These are phyloP conservation scores for Acronicta leporina DNA, from an alignment of 2,888 invertebrate genomes.

Conservation along the genomic window DNA sequence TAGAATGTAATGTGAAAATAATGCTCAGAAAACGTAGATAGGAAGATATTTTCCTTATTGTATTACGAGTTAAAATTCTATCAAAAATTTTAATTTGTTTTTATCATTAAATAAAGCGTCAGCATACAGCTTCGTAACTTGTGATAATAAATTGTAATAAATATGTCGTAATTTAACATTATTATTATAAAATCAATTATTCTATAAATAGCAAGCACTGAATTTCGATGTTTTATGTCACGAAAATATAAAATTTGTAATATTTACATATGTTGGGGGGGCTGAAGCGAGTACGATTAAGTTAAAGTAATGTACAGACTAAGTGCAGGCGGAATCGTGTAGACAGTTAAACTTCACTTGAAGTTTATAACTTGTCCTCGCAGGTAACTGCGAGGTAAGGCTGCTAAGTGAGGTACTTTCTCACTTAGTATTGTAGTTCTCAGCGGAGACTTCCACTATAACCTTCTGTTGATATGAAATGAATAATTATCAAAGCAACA, in stretches of 20 bases:
- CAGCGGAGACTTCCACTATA: background rate
- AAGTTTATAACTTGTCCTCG: constrained; percentile 6
- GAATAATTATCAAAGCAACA: too few species aligned
- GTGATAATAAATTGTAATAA: constrained; percentile 53
- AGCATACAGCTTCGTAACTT: constrained; percentile 28
- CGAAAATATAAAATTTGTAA: constrained; percentile 78
- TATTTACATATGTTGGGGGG: constrained; percentile 81
- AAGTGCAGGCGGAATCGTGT: constrained; percentile 40
- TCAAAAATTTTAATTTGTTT: too few species aligned
- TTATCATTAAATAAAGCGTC: constrained; percentile 12
- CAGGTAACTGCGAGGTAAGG: background rate
- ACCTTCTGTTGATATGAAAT: background rate
- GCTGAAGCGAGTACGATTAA: constrained; percentile 61
- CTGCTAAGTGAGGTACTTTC: background rate
- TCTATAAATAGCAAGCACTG: constrained; percentile 85
- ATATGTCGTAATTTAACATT: constrained; percentile 46
- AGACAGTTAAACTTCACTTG: constrained; percentile 42
- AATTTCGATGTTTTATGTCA: constrained; percentile 87
- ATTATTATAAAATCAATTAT: constrained; percentile 69
- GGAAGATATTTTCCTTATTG: background rate
- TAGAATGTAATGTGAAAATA: constrained; percentile 44
- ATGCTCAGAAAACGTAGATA: constrained; percentile 50
- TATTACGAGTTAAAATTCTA: too few species aligned
- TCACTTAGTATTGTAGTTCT: background rate
- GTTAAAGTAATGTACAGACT: constrained; percentile 54